Base-by-base conservation (phyloP, 1,140 invertebrate genomes). In the Euwallacea similis region DNA sequence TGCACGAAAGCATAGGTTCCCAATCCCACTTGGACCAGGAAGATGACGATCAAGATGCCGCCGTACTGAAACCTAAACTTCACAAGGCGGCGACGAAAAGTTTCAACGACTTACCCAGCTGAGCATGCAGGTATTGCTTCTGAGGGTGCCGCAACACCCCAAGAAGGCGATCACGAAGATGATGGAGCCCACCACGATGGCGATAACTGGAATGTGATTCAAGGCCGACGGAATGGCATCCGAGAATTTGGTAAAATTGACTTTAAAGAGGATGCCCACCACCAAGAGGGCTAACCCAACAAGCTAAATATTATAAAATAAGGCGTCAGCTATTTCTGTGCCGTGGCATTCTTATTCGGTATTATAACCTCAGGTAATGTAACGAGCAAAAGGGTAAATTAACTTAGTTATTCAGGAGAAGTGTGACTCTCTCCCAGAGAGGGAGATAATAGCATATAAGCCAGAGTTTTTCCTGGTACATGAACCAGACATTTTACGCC, bases 271-370 rank as follows among this genome's bases (percentile, higher is more conserved):
- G 3, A 86, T 86, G 46, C 91, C 91, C 60, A 91, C 86, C 8
- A 87, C 83, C 56, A 93, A 84, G 67, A 92, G 88, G 33, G 89
- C 87, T 46, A 91, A 81, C 15, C 90, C 90, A 33, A 88, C 88
- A 15, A 61, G 43, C 55, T 58, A 21, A 16, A 58, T n/a, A n/a
- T n/a, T n/a, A n/a, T 33, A 33, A 53, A n/a, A n/a, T 53, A 53
- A 8, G 50, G 50, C 21, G 21, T 33, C 21, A 33, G 21, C 21
- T 2, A 33, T 33, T 33, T 33, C 4, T 33, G 21, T 33, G 1
- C 21, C 21, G 4, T 33, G 21, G 4, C 21, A 33, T 33, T 33
- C 21, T 4, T 4, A 33, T 33, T 33, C 21, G 21, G 21, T 33
- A 2, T 33, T 33, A 33, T 33, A 33, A 33, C 21, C 4, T 33